Base-by-base conservation (phyloP, 1,140 invertebrate genomes). In the Saccostrea cuccullata region DNA sequence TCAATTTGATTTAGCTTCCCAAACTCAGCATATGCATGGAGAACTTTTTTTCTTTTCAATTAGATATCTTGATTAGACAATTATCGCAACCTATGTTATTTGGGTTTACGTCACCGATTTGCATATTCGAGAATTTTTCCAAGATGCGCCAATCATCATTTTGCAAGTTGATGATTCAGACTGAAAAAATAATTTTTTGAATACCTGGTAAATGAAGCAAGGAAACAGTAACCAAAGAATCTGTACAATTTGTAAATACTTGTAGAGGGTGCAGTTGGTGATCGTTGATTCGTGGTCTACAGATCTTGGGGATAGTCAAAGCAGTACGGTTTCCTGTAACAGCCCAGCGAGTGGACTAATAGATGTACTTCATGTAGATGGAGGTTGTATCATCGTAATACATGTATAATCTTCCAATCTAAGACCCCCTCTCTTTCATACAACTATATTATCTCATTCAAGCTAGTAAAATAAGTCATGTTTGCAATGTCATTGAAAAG, bases 181-280 rank as follows among this genome's bases (percentile, higher is more conserved):
- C 5, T 5, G 47, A 9, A 47, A 47, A 47, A 3, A n/a, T 20
- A 5, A n/a, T 20, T 20, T 20, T 20, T 20, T 20, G n/a, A n/a
- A 5, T 64, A n/a, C 5, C 13, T 64, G 17, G 58, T 64, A 20
- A 64, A 64, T 20, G 58, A 64, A 77, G 5, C 15, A 82, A 26
- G 30, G 3, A 8, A 64, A 8, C n/a, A 17, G 26, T 13, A 2
- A 0, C 0, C 4, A 58, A 56, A 58, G 23, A 20, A 36, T 8
- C 4, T 9, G 3, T n/a, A 40, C 40, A 40, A 60, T 15, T 56
- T 17, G n/a, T 82, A 55, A 55, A 17, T 86, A 23, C 87, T 20
- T 88, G 40, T 82, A 93, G 91, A 92, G 90, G 87, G 89, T 92
- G 23, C 91, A 92, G 47, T 36, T 92, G 17, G 87, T 92, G 82